Evolutionary conservation across 30 jellyfish, hydroid and myxozoan species (phyloP), one percentile per base, ranked within the genome.

Genomic region (Mastigias papua): DNA sequence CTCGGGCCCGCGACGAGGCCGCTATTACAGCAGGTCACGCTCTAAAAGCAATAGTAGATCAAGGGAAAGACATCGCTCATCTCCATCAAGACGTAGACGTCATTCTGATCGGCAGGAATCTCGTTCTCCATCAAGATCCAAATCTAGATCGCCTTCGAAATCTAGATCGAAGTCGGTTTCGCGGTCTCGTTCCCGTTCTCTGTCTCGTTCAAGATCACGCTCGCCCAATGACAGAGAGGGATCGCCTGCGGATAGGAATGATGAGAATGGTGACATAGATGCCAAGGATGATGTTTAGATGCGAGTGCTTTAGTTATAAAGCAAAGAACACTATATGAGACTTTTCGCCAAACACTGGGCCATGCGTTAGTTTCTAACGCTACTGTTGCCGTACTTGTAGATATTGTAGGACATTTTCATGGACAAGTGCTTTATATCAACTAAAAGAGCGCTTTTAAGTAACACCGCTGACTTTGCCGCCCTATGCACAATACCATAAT

Each of bases 21-120:
- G 91, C 33, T 63, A 77, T 31, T 81, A 95, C 65, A 76, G 96
- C 86, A 48, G 92, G 31, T 77, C 94, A 33, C 79, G 66, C 29
- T 86, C 96, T 25, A 60, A 91, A 51, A 86, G 96, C 66, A 94
- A 93, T 16, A 86, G 83, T 69, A 69, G 95, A 26, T 80, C 90
- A 27, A 80, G 74, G 57, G 82, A 76, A 31, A 82, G 96, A 69
- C 65, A 91, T 68, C 82, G 89, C 68, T 73, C 95, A 29, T 51
- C 76, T 51, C 87, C 90, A 11, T n/a, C 81, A 27, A 80, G 90
- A 27, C 33, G 54, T 11, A 66, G 76, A 76, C 74, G 58, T 25
- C 69, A 86, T 65, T 86, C 94, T 66, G 86, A 86, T 67, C 58
- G 84, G 30, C 51, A 73, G 20, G 94, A 60, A 2, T 87, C 96